These are phyloP conservation scores for Oscheius onirici DNA, from an alignment of 2,888 invertebrate species.

Conservation along the genomic window DNA sequence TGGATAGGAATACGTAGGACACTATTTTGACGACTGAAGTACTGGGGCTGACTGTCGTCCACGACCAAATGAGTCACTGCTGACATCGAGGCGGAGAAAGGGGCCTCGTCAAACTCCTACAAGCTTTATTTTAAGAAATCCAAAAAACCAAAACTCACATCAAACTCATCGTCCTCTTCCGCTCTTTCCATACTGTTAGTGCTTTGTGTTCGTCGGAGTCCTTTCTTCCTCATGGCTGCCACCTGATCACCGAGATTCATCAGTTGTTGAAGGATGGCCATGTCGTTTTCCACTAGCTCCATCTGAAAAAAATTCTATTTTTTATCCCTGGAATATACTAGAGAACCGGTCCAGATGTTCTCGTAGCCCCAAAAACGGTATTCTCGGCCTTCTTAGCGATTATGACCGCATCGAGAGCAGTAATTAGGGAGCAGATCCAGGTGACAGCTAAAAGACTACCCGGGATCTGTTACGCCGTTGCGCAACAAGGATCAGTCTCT, in stretches of 20 bases:
- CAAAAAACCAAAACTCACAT: slow-evolving; percentile 29
- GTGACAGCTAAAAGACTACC: too few species aligned
- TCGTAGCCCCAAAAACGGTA: not conserved
- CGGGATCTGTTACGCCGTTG: too few species aligned
- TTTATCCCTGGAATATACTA: not conserved
- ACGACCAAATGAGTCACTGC: slow-evolving; percentile 66
- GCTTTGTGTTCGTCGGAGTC: slow-evolving; percentile 43
- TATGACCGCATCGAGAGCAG: not conserved
- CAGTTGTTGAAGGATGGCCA: slow-evolving; percentile 68
- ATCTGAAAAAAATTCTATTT: slow-evolving; percentile 59
- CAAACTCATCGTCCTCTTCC: slow-evolving; percentile 47
- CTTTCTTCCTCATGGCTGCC: slow-evolving; percentile 51
- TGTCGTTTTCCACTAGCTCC: slow-evolving; percentile 70
- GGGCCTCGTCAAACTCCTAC: slow-evolving; percentile 34
- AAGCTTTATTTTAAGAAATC: not conserved
- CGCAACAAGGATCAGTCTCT: too few species aligned
- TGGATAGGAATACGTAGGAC: slow-evolving; percentile 70
- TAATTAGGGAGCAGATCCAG: not conserved
- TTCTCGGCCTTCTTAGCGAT: not conserved
- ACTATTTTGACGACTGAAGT: slow-evolving; percentile 70
- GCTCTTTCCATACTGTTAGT: slow-evolving; percentile 39
- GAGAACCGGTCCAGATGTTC: not conserved
- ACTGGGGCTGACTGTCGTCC: slow-evolving; percentile 61
- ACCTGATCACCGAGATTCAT: slow-evolving; percentile 65
- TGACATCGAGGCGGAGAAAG: slow-evolving; percentile 62